Base-by-base conservation (phyloP, 2,888 invertebrate genomes). In the Polydrusus pterygomalis region DNA sequence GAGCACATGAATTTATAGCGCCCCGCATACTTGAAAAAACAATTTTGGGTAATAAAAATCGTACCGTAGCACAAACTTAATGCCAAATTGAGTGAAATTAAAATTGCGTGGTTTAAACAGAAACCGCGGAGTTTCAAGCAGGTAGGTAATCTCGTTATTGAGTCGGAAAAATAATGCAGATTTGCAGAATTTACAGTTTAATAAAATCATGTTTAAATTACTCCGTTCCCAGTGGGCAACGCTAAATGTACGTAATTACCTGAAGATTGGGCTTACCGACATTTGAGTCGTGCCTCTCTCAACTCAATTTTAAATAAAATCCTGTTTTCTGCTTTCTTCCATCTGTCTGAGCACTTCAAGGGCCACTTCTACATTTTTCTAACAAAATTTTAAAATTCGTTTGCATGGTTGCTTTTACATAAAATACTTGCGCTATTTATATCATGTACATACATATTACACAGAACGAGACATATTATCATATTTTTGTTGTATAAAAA, bases 171-270 rank as follows among this genome's bases (percentile, higher is more conserved):
- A 83, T 81, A 82, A 82, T 81, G 82, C 80, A 79, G 80, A 80
- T 81, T 79, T 79, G 80, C 81, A 80, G 79, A 82, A 79, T 82
- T 82, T 79, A 79, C 82, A 82, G 81, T 82, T 83, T 83, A 83
- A 82, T 81, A 81, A 82, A 83, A 83, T 81, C 80, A 80, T 80
- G 81, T 81, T 81, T 79, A 80, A 81, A 82, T 81, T 82, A 80
- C 80, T 80, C 75, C 74, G 69, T 76, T 79, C 77, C 75, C 78
- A 79, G 79, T 60, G 18, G 60, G 78, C 79, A 79, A 80, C 77
- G 80, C 77, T 80, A 80, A 80, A 79, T 80, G 77, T 82, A 81
- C 81, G 80, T 83, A 83, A 83, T 83, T 83, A 81, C 80, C 79
- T 75, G 75, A 40, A 45, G 79, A 79, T 81, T 79, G 80, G 75